These are phyloP conservation scores for Halisarca cf. caerulea DNA, from an alignment of 37 sponge, comb jelly and placozoan species.

Conservation along the genomic window DNA sequence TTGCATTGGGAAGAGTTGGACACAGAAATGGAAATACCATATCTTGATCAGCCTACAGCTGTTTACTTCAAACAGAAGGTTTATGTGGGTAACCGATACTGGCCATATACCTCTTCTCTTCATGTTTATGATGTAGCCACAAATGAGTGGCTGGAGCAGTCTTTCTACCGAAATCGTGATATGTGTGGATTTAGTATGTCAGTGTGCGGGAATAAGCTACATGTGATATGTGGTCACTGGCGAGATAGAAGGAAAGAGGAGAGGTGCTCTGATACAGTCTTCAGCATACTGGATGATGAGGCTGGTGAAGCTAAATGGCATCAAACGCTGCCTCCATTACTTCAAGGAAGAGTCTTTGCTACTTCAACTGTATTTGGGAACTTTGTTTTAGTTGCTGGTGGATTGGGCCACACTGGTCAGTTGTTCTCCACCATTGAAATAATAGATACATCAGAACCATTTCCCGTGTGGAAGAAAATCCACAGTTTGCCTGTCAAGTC, in stretches of 20 bases:
- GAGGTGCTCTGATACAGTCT: neutral
- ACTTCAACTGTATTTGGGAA: neutral
- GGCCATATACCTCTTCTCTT: neutral
- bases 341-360: constrained; percentile 2
- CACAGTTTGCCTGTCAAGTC: neutral
- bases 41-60: neutral
- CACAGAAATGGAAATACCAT: too few species aligned
- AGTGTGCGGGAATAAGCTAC: neutral
- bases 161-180: neutral
- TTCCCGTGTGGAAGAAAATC: neutral
- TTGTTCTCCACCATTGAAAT: neutral
- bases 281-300: neutral
- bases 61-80: neutral
- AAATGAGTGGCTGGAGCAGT: neutral
- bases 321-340: neutral
- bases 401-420: neutral
- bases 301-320: neutral
- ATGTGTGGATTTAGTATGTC: neutral
- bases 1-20: too few species aligned
- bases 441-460: neutral
- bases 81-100: neutral
- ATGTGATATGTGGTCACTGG: neutral
- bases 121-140: neutral
- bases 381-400: neutral
- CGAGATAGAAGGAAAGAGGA: neutral